These are phyloP conservation scores for Nephotettix cincticeps DNA, from an alignment of 1,140 invertebrate species.

Conservation along the genomic window DNA sequence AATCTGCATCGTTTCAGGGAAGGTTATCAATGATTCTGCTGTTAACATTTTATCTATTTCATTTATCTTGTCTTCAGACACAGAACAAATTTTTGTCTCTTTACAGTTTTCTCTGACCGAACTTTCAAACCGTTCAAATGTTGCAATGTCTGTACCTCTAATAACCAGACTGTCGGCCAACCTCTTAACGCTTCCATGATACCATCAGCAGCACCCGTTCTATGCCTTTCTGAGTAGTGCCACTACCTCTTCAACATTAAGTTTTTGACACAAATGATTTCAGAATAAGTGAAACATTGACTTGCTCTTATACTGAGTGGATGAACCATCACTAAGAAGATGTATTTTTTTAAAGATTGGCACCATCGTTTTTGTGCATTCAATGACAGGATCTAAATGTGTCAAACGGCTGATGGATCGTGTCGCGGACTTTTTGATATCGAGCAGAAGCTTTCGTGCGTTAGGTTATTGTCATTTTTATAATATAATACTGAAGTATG, in stretches of 20 bases:
- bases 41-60: constrained; percentile 15
- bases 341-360: constrained; percentile 25
- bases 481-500: constrained; percentile 29
- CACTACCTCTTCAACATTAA: constrained; percentile 24
- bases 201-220: constrained; percentile 38
- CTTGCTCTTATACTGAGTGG: constrained; percentile 28
- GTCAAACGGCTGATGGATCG: constrained; percentile 45
- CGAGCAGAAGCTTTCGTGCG: constrained; percentile 44
- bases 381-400: constrained; percentile 43
- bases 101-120: constrained; percentile 6
- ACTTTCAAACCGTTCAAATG: constrained; percentile 25
- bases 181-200: constrained; percentile 38
- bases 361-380: constrained; percentile 37
- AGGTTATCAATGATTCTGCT: constrained; percentile 7
- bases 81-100: constrained; percentile 21
- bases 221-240: constrained; percentile 39
- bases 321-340: constrained; percentile 20
- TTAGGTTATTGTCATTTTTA: constrained; percentile 13
- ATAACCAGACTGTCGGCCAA: constrained; percentile 33
- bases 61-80: constrained; percentile 13
- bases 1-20: constrained; percentile 23
- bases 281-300: constrained; percentile 33
- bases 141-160: constrained; percentile 33
- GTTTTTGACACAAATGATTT: constrained; percentile 29
- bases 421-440: constrained; percentile 43